Conservation (phyloP, 2,797 vertebrate genomes). For the Serranus cabrilla region DNA sequence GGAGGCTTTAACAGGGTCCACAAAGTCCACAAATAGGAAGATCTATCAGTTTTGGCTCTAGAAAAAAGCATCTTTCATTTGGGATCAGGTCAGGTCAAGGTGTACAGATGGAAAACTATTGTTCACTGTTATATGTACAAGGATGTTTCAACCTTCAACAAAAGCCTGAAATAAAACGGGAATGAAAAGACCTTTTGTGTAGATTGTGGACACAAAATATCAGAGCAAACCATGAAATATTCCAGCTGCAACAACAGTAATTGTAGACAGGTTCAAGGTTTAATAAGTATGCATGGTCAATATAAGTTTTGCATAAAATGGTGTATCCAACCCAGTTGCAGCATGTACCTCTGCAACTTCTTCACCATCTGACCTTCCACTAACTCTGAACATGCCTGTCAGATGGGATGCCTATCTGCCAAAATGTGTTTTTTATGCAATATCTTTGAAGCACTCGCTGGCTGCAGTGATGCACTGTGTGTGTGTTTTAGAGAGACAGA, state of each 20-base stretch:
- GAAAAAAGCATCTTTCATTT: not conserved
- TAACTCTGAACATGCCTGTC: constrained; percentile 42
- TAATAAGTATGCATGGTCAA: constrained; percentile 6
- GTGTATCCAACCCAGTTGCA: constrained; percentile 25
- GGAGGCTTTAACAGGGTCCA: not conserved
- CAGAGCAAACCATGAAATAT: not conserved
- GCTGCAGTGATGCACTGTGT: constrained; percentile 23
- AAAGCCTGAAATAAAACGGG: not conserved
- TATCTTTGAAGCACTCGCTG: constrained; percentile 26
- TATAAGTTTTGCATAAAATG: constrained; percentile 20
- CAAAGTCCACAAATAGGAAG: not conserved
- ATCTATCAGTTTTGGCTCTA: not conserved
- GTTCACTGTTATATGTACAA: no score
- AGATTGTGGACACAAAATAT: constrained; percentile 3
- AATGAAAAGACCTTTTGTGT: not conserved
- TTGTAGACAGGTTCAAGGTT: constrained; percentile 1
- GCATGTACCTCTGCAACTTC: constrained; percentile 15
- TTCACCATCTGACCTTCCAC: constrained; percentile 39
- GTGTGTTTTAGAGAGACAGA: constrained; percentile 33
- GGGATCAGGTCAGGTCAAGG: not conserved
- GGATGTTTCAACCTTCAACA: not conserved
- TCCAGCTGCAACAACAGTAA: constrained; percentile 1
- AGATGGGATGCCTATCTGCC: constrained; percentile 32
- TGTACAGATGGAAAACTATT: not conserved
- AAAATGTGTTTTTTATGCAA: constrained; percentile 43